These are phyloP conservation scores for Heliconius ismenius DNA, from an alignment of 2,888 invertebrate species.

Conservation along the genomic window DNA sequence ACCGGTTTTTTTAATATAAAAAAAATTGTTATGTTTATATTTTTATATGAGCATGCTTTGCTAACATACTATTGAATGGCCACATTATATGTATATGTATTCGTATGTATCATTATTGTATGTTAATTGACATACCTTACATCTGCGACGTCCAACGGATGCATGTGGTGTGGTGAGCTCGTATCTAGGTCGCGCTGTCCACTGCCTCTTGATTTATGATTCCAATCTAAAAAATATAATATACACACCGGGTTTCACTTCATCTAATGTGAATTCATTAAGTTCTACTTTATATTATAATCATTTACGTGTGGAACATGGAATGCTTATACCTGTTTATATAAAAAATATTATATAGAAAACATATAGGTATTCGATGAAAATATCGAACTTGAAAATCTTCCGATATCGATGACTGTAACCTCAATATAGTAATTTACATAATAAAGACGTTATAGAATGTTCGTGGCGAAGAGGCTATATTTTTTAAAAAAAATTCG, in stretches of 20 bases:
- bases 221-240: constrained; percentile 16
- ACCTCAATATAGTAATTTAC: constrained; percentile 22
- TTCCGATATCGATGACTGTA: constrained; percentile 17
- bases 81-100: constrained; percentile 25
- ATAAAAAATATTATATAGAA: neutral
- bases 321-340: neutral
- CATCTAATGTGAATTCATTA: constrained; percentile 1
- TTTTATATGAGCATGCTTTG: neutral
- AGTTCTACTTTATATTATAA: neutral
- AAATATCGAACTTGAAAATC: constrained; percentile 18
- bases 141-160: constrained; percentile 34
- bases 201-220: constrained; percentile 16
- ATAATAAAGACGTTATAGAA: constrained; percentile 30
- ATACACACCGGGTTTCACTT: neutral
- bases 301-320: neutral
- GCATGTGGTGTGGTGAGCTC: constrained; percentile 29
- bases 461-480: constrained; percentile 18
- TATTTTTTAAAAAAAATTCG: constrained; percentile 27
- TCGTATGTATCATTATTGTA: constrained; percentile 40
- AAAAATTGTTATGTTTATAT: neutral
- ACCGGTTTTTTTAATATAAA: neutral
- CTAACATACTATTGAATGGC: constrained; percentile 20
- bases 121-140: constrained; percentile 40
- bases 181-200: constrained; percentile 31
- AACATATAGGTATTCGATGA: neutral